Evolutionary conservation across 2,888 invertebrate species (phyloP).

Genomic region (Drosophila mayaguana): DNA sequence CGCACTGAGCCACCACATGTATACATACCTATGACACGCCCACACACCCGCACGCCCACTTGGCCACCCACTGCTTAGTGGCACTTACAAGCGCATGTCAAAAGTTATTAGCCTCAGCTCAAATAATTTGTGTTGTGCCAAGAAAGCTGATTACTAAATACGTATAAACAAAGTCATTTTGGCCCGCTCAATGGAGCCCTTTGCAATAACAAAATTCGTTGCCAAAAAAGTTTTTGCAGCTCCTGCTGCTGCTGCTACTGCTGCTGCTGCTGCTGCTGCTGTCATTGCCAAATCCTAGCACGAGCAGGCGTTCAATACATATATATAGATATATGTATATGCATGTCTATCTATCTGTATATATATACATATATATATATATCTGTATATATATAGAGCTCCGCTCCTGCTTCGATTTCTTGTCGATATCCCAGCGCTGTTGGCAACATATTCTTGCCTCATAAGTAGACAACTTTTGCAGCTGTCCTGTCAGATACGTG

Average conservation of each 20-base stretch:
- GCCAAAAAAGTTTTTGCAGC: constrained; percentile 54
- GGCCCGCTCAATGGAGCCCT: constrained; percentile 47
- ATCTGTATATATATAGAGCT: not conserved
- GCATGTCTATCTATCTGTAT: not conserved
- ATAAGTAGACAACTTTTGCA: constrained; percentile 76
- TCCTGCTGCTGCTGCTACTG: constrained; percentile 23
- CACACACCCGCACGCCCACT: not conserved
- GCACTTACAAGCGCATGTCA: constrained; percentile 74
- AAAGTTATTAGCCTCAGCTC: constrained; percentile 74
- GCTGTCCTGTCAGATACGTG: constrained; percentile 67
- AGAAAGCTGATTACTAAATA: constrained; percentile 78
- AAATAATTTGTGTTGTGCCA: constrained; percentile 75
- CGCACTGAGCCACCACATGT: constrained; percentile 8
- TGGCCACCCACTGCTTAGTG: constrained; percentile 40
- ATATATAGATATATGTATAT: not conserved
- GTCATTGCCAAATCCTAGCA: constrained; percentile 77
- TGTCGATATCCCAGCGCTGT: constrained; percentile 58
- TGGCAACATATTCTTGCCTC: constrained; percentile 74
- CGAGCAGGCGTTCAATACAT: constrained; percentile 42
- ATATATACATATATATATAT: not conserved
- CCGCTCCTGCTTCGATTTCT: constrained; percentile 35
- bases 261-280: constrained; percentile 16
- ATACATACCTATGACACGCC: constrained; percentile 37
- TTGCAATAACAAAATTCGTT: constrained; percentile 63
- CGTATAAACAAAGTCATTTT: constrained; percentile 76